These are phyloP conservation scores for Neotoxoptera formosana DNA, from an alignment of 1,140 invertebrate species.

Conservation along the genomic window DNA sequence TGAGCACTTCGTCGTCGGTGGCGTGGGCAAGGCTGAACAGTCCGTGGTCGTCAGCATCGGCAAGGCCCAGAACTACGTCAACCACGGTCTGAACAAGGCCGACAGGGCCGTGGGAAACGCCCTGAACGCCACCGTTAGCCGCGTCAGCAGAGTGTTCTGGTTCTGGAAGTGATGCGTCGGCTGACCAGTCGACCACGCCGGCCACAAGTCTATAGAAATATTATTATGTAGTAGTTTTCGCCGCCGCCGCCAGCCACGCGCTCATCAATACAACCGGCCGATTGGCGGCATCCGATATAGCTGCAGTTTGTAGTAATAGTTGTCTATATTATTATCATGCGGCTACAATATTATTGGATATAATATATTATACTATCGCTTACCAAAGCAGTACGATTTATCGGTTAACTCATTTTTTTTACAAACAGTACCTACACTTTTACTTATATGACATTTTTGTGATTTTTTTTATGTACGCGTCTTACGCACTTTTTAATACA, in stretches of 20 bases:
- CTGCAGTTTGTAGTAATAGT: not conserved
- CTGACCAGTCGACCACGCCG: too few relatives aligned
- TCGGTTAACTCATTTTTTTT: not conserved
- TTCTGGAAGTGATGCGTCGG: not conserved
- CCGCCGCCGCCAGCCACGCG: too few relatives aligned
- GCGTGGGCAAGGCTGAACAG: not conserved
- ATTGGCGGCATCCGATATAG: too few relatives aligned
- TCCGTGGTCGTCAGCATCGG: not conserved
- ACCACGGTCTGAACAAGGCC: not conserved
- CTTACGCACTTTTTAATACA: too few relatives aligned
- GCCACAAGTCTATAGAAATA: not conserved
- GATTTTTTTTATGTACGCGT: not conserved
- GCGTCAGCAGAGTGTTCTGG: not conserved
- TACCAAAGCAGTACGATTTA: not conserved
- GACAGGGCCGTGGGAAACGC: not conserved
- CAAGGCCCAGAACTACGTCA: not conserved
- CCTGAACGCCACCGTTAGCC: not conserved
- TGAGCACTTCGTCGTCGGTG: not conserved
- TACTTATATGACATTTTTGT: not conserved
- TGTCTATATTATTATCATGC: not conserved
- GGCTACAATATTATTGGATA: not conserved
- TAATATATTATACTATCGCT: not conserved
- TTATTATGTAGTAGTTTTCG: not conserved
- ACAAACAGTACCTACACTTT: not conserved
- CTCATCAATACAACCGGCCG: not conserved